Evolutionary conservation across 2,113 vertebrate species (phyloP).

Genomic region (Platichthys flesus): DNA sequence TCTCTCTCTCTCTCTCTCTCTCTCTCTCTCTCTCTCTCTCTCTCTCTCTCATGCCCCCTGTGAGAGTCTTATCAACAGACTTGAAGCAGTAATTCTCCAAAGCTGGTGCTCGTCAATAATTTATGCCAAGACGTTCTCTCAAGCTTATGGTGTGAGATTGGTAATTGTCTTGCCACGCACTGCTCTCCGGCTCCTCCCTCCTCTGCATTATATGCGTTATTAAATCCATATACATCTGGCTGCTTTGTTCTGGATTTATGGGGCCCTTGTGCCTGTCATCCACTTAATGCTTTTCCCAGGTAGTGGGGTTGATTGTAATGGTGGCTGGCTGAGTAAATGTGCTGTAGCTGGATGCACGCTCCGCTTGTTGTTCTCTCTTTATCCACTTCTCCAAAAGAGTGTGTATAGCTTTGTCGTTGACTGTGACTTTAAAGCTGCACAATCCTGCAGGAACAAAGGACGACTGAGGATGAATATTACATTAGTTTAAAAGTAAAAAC

Average conservation of each 20-base stretch:
- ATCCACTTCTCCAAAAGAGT: background rate
- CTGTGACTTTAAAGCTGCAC: background rate
- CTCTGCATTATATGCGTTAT: constrained; percentile 43
- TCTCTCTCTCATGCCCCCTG: background rate
- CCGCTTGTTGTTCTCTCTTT: background rate
- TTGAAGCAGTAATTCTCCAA: constrained; percentile 57
- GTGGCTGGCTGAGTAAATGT: constrained; percentile 38
- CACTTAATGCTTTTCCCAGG: constrained; percentile 42
- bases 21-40: background rate
- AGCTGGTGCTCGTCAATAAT: constrained; percentile 66
- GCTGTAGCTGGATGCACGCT: background rate
- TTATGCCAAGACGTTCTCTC: constrained; percentile 57
- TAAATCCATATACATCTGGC: constrained; percentile 55
- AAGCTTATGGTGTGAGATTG: constrained; percentile 59
- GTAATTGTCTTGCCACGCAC: constrained; percentile 60
- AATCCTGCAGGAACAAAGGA: background rate
- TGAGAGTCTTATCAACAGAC: constrained; percentile 56
- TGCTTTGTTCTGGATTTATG: constrained; percentile 50
- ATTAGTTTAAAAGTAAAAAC: background rate
- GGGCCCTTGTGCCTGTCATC: constrained; percentile 45
- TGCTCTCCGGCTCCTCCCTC: constrained; percentile 22
- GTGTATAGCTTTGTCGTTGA: background rate
- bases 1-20: background rate
- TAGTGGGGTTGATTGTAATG: constrained; percentile 46
- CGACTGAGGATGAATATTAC: background rate